Conservation (phyloP, 2,797 vertebrate species). For the Leptoclinus maculatus region DNA sequence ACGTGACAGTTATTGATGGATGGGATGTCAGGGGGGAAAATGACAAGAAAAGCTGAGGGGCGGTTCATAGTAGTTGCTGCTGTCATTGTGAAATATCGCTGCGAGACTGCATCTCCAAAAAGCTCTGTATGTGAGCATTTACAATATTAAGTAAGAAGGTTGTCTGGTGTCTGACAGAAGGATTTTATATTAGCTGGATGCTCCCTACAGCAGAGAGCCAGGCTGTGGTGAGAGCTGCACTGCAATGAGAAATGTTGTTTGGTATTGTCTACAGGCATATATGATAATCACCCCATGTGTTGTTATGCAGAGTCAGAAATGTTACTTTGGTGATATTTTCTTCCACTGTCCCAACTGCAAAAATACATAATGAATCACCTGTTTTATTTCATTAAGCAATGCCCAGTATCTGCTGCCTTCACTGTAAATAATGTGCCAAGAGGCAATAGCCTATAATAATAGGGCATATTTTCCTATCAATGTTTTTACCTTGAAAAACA, state of each 20-base stretch:
- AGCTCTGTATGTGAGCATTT: slow-evolving; percentile 32
- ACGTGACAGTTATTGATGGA: slow-evolving; percentile 69
- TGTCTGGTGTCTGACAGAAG: slow-evolving; percentile 45
- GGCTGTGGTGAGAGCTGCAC: slow-evolving; percentile 19
- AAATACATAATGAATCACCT: slow-evolving; percentile 16
- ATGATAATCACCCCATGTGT: slow-evolving; percentile 40
- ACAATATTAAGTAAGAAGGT: slow-evolving; percentile 43
- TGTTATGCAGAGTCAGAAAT: slow-evolving; percentile 23
- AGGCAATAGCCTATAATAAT: no score
- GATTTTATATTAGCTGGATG: slow-evolving; percentile 36
- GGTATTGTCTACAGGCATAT: slow-evolving; percentile 42
- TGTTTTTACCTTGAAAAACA: no score
- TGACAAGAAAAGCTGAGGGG: slow-evolving; percentile 38
- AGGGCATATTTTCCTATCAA: no score
- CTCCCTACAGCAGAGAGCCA: slow-evolving; percentile 23
- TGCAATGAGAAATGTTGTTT: slow-evolving; percentile 50
- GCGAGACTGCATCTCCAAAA: slow-evolving; percentile 28
- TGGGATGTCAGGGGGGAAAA: slow-evolving; percentile 47
- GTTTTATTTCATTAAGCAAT: slow-evolving; percentile 19
- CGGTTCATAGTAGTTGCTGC: slow-evolving; percentile 53
- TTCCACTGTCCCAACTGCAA: slow-evolving; percentile 7
- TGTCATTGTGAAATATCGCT: slow-evolving; percentile 66
- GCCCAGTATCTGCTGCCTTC: slow-evolving; percentile 14
- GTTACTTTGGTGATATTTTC: slow-evolving; percentile 14
- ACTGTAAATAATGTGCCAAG: background rate